Evolutionary conservation across 1,140 invertebrate genomes (phyloP).

Genomic region (Scaptomyza graminum): DNA sequence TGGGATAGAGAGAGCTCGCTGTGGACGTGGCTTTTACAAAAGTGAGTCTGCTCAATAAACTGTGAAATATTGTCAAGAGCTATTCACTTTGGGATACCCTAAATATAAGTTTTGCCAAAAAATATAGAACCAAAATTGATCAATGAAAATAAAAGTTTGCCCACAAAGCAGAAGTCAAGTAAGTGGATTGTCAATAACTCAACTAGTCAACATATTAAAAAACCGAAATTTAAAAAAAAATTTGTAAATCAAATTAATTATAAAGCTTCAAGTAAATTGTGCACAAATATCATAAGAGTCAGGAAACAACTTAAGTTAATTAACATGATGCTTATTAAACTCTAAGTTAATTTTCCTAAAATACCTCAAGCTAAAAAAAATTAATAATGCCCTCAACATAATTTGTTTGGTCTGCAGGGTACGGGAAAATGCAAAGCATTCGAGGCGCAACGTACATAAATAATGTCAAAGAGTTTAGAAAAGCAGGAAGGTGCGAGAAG

Average conservation of each 20-base stretch:
- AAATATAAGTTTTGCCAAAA: neutral
- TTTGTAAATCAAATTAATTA: too few relatives aligned
- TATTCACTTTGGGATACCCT: neutral
- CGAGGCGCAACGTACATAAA: conserved; percentile 42
- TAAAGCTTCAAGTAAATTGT: too few relatives aligned
- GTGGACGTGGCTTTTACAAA: conserved; percentile 9
- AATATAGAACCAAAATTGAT: neutral
- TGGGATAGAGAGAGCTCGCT: neutral
- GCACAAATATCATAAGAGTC: too few relatives aligned
- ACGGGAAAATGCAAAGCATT: conserved; percentile 45
- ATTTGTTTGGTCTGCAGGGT: conserved; percentile 5
- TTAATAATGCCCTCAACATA: neutral
- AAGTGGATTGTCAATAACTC: too few relatives aligned
- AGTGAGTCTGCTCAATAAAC: conserved; percentile 30
- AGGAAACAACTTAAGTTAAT: too few relatives aligned
- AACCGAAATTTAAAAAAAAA: too few relatives aligned
- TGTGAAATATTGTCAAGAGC: neutral
- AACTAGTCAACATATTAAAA: too few relatives aligned
- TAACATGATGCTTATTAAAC: too few relatives aligned
- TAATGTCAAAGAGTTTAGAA: conserved; percentile 41
- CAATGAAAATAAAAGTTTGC: too few relatives aligned
- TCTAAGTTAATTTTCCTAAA: too few relatives aligned
- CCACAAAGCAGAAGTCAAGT: neutral
- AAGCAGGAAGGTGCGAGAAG: conserved; percentile 7
- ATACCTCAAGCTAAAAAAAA: too few relatives aligned